Percentiles rank a stretch among this genome's conserved stretches.
These are phyloP conservation scores for Apamea crenata DNA, from an alignment of 2,888 invertebrate genomes.

Conservation along the genomic window DNA sequence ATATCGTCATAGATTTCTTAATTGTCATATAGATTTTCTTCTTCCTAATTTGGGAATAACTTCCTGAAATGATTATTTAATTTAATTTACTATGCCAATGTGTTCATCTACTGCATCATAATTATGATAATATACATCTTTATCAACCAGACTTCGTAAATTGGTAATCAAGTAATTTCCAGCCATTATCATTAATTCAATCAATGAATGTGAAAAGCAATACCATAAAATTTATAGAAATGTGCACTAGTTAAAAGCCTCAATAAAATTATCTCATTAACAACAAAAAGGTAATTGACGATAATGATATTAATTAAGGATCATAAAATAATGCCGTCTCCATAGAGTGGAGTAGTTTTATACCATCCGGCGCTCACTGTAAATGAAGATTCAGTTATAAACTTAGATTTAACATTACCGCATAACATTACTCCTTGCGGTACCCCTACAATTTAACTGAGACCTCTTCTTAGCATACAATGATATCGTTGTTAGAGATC, in stretches of 20 bases:
- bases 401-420: conserved; percentile 80
- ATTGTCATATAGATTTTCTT: not conserved
- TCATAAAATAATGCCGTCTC: conserved; percentile 62
- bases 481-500: conserved; percentile 67
- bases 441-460: conserved; percentile 72
- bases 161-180: not conserved
- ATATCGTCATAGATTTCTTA: not conserved
- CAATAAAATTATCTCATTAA: conserved; percentile 42
- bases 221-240: conserved; percentile 27
- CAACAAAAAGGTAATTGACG: conserved; percentile 27
- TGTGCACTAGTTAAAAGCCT: conserved; percentile 1
- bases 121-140: not conserved
- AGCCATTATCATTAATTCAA: not conserved
- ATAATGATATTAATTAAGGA: conserved; percentile 39
- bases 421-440: conserved; percentile 83
- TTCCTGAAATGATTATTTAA: no score
- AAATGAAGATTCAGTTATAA: conserved; percentile 83
- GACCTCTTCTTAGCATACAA: conserved; percentile 70
- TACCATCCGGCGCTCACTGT: conserved; percentile 70
- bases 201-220: not conserved
- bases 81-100: not conserved
- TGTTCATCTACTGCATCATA: not conserved
- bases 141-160: not conserved
- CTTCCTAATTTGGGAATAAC: no score
- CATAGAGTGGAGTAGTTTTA: conserved; percentile 62